Conservation (phyloP, 2,888 invertebrate genomes). For the Cotesia congregata region DNA sequence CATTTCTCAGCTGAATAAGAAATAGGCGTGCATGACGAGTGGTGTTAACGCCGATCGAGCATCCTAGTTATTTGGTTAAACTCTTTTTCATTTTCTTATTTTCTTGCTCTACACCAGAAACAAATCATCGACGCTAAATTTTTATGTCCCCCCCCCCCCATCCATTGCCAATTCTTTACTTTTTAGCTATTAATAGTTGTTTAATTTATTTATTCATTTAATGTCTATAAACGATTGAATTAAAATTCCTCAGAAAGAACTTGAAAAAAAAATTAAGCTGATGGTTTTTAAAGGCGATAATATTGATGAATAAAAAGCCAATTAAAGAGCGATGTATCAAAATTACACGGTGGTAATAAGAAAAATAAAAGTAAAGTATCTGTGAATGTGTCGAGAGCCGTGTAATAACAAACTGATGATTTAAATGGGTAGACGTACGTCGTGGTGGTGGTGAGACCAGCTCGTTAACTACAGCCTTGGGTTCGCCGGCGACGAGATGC, state of each 20-base stretch:
- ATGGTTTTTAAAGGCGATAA: background rate
- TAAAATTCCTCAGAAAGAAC: too few species aligned
- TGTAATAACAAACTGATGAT: conserved; percentile 29
- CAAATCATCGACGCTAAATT: conserved; percentile 62
- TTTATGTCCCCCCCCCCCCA: background rate
- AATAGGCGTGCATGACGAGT: conserved; percentile 37
- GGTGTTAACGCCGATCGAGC: conserved; percentile 53
- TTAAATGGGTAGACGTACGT: conserved; percentile 27
- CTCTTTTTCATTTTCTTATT: conserved; percentile 35
- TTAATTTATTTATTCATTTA: too few species aligned
- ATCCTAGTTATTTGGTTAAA: conserved; percentile 54
- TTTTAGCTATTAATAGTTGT: background rate
- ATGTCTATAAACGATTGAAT: too few species aligned
- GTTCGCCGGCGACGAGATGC: conserved; percentile 60
- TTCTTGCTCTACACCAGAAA: conserved; percentile 56
- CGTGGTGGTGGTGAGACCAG: conserved; percentile 46
- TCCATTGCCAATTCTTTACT: background rate
- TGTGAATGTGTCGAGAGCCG: conserved; percentile 15
- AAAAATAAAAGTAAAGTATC: conserved; percentile 1
- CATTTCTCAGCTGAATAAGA: conserved; percentile 33
- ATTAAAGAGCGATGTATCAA: background rate
- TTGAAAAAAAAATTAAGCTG: too few species aligned
- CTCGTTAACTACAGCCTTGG: conserved; percentile 65
- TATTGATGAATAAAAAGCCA: background rate
- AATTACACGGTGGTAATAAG: background rate